These are phyloP conservation scores for Laticauda laticaudata DNA, from an alignment of 2,113 vertebrate species.

Conservation along the genomic window DNA sequence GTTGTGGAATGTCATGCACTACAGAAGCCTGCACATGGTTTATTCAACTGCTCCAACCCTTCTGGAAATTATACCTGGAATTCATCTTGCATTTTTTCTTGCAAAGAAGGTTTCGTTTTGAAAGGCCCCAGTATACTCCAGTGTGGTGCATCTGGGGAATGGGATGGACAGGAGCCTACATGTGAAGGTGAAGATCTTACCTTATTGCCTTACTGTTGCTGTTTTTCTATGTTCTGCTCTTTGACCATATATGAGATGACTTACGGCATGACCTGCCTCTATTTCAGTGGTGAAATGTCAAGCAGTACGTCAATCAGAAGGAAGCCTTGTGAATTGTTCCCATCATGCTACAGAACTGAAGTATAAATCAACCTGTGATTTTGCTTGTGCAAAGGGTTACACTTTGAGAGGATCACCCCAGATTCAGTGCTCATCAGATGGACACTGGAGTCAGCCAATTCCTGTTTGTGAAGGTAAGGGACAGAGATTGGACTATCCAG, in stretches of 20 bases:
- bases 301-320: slow-evolving; percentile 10
- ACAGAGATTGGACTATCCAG: neutral
- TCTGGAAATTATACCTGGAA: slow-evolving; percentile 66
- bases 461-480: slow-evolving; percentile 78
- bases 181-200: slow-evolving; percentile 75
- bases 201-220: neutral
- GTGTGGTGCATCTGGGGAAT: slow-evolving; percentile 64
- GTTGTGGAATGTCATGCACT: slow-evolving; percentile 58
- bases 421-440: slow-evolving; percentile 62
- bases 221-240: neutral
- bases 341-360: slow-evolving; percentile 61
- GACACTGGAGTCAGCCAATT: slow-evolving; percentile 68
- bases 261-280: neutral
- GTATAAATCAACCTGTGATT: slow-evolving; percentile 70
- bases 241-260: neutral
- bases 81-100: slow-evolving; percentile 74
- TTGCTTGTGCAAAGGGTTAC: slow-evolving; percentile 76
- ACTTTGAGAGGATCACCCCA: slow-evolving; percentile 50
- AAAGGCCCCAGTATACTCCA: slow-evolving; percentile 48
- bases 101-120: slow-evolving; percentile 72
- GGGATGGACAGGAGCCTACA: slow-evolving; percentile 70
- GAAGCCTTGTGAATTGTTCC: slow-evolving; percentile 63
- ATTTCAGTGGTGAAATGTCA: slow-evolving; percentile 64
- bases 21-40: slow-evolving; percentile 18
- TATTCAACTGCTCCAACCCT: slow-evolving; percentile 62